Base-by-base conservation (phyloP, 2,888 invertebrate species). In the Argyra leucocephala region DNA sequence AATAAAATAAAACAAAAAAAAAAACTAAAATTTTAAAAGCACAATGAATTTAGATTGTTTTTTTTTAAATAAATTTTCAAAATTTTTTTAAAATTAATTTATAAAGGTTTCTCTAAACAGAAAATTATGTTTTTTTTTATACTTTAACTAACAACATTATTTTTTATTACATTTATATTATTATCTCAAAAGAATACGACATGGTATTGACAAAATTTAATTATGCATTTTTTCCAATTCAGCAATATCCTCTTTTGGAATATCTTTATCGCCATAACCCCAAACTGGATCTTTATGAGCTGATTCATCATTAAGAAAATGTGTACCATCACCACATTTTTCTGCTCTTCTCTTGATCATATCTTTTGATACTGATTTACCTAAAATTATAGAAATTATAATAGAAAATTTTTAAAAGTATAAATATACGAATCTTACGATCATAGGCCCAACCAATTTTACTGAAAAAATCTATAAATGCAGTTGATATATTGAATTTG, bases 381-480 rank as follows among this genome's bases (percentile, higher is more conserved):
- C 81, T 81, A 57, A 23, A 68, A 67, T 57, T 58, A 12, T 10
- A 31, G 6, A 63, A 57, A 57, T 3, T 24, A 59, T 31, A 36
- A 15, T 12, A 23, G 37, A 37, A 37, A 59, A 59, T 15, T 12
- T 36, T 18, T 9, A 61, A 10, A 37, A 60, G 10, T 26, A 60
- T 22, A 31, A 18, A 36, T 61, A 59, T 62, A 7, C 37, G 10
- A 7, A 36, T 78, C 83, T 81, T 76, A 81, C 90, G 80, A 74
- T 92, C 92, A 74, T 88, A 91, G 1, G 90, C 93, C 86, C 88
- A 89, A 61, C 94, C 94, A 26, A 93, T 75, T 71, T 81, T 83
- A 0, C 91, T 89, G 75, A 89, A 92, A 6, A 85, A 79, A 74
- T 95, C 89, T 69, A 95, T 92, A 71, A 93, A 88, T 0, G 82